phyloP scores from a whole-genome alignment of 2,113 vertebrate species.

The Zosterops borbonicus region DNA sequence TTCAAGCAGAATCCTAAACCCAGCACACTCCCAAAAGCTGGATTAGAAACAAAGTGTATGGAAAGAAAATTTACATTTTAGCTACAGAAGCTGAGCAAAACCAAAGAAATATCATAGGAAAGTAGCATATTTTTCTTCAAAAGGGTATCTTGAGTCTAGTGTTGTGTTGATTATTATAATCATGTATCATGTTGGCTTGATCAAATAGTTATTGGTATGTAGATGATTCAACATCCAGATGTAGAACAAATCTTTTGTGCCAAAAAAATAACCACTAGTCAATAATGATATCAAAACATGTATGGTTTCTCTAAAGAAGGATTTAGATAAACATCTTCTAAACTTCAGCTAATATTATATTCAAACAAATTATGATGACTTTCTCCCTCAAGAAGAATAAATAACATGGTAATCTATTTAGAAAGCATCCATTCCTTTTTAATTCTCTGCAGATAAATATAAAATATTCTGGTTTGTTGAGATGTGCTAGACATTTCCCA shows the following conservation, averaged over 20 bases:
- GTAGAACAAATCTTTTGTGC: not conserved
- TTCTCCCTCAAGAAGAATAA: not conserved
- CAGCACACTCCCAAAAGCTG: not conserved
- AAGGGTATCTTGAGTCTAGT: not conserved
- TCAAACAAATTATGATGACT: not conserved
- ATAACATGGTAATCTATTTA: not conserved
- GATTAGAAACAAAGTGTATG: not conserved
- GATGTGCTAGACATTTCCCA: conserved; percentile 1
- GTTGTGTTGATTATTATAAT: not conserved
- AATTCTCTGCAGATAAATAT: not conserved
- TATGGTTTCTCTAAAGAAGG: not conserved
- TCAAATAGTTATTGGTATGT: not conserved
- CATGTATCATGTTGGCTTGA: not conserved
- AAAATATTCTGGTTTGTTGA: not conserved
- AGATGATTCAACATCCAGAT: not conserved
- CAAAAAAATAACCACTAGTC: not conserved
- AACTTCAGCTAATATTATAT: not conserved
- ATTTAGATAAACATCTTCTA: not conserved
- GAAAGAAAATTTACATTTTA: not conserved
- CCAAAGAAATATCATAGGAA: not conserved
- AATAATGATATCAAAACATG: not conserved
- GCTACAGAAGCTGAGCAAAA: not conserved
- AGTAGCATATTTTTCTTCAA: not conserved
- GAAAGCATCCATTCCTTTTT: not conserved
- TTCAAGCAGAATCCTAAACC: not conserved